phyloP scores from a whole-genome alignment of 2,888 invertebrate genomes.

The Philereme vetulata region DNA sequence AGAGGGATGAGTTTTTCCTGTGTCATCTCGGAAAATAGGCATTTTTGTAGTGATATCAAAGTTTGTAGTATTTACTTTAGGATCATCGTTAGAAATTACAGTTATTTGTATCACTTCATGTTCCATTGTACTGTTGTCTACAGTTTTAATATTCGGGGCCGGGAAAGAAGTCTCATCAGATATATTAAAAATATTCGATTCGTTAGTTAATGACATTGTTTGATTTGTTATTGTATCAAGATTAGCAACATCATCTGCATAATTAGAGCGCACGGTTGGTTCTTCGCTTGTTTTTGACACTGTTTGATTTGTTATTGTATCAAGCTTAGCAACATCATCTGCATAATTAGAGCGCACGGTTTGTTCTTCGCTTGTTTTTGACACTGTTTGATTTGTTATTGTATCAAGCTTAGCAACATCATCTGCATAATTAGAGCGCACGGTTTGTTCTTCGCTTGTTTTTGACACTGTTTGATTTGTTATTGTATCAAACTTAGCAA shows the following conservation, averaged over 20 bases:
- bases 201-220: conserved; percentile 15
- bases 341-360: too few species aligned
- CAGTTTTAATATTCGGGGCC: conserved; percentile 21
- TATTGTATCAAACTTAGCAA: conserved; percentile 48
- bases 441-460: conserved; percentile 40
- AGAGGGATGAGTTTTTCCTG: conserved; percentile 30
- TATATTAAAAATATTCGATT: conserved; percentile 5
- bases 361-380: too few species aligned
- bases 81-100: conserved; percentile 50
- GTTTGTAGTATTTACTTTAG: conserved; percentile 45
- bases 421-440: conserved; percentile 43
- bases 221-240: conserved; percentile 43
- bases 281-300: too few species aligned
- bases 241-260: conserved; percentile 48
- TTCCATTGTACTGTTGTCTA: conserved; percentile 38
- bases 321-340: too few species aligned
- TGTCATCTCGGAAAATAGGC: conserved; percentile 51
- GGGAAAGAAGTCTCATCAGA: conserved; percentile 15
- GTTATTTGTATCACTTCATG: conserved; percentile 61
- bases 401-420: conserved; percentile 51
- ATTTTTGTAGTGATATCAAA: conserved; percentile 64
- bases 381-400: conserved; percentile 30
- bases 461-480: conserved; percentile 28
- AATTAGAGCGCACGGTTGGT: conserved; percentile 43
- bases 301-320: too few species aligned